Conservation (phyloP, 2,797 vertebrate genomes). For the Sternarchorhynchus goeldii region DNA sequence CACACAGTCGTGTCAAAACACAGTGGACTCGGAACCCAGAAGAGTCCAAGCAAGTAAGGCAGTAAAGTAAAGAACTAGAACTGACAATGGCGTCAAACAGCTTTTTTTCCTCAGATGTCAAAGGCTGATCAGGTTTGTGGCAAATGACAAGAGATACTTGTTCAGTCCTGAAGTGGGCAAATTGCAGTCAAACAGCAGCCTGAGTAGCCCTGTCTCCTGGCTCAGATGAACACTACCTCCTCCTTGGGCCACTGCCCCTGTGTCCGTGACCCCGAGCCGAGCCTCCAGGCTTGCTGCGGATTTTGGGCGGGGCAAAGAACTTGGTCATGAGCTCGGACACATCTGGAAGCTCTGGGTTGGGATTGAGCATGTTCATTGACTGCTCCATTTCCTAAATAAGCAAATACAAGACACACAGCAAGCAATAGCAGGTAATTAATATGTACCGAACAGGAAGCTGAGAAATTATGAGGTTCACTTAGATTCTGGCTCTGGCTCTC, state of each 20-base stretch:
- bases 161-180: neutral
- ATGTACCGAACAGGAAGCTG: neutral
- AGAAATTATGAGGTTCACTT: no score
- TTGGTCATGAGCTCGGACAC: constrained; percentile 89
- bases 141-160: neutral
- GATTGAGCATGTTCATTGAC: constrained; percentile 89
- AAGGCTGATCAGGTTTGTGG: constrained; percentile 4
- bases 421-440: neutral
- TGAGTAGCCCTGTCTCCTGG: neutral
- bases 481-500: no score
- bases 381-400: constrained; percentile 85
- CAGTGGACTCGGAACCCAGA: no score
- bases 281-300: constrained; percentile 79
- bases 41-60: neutral
- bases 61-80: neutral
- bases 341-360: constrained; percentile 84
- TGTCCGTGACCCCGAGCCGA: constrained; percentile 69
- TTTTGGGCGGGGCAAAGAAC: constrained; percentile 85
- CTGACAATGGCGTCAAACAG: neutral
- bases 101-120: neutral
- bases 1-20: neutral
- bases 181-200: neutral
- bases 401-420: constrained; percentile 28
- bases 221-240: constrained; percentile 73
- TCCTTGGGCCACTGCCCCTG: constrained; percentile 64